Base-by-base conservation (phyloP, 1,140 invertebrate genomes). In the Theocolax elegans region DNA sequence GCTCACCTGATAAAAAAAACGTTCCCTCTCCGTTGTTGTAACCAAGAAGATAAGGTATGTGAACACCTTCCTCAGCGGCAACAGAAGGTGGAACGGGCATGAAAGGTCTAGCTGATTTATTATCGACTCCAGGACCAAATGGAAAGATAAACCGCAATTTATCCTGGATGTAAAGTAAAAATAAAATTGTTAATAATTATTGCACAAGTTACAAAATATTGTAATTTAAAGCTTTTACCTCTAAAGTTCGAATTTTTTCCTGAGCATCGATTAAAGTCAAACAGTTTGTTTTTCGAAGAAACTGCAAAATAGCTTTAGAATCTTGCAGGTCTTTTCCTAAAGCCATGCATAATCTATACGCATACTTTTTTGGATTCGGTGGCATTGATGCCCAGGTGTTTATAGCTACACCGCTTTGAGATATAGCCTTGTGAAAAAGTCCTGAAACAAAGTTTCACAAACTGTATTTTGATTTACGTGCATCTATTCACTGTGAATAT, bases 21-120 rank as follows among this genome's bases (percentile, higher is more conserved):
- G 89, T 75, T 9, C 88, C 88, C 83, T 92, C 91, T 15, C 83
- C 78, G 15, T 76, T 81, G 74, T 87, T 89, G 46, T 89, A 87
- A 0, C 91, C 92, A n/a, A 88, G 74, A 7, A 92, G 83, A 21
- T 89, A 81, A 0, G 91, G 90, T 15, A 92, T 83, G 56, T 87
- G 85, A 31, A 87, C 74, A 44, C 86, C 86, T 42, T 82, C 79
- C 51, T 87, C 82, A 25, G 76, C 77, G 15, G 81, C 69, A 12
- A 74, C 58, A 4, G 29, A 29, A 0, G 83, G 82, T 42, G 84
- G 73, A 10, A 81, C 69, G 0, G 84, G 75, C 25, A 89, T 53
- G 66, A 89, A 85, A 56, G 85, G 81, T 64, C 77, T 78, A 19
- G 74, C 73, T 3, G 78, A 80, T 71, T 79, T 75, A 0, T 23